Evolutionary conservation across 1,140 invertebrate genomes (phyloP).

Genomic region (Araneus ventricosus): DNA sequence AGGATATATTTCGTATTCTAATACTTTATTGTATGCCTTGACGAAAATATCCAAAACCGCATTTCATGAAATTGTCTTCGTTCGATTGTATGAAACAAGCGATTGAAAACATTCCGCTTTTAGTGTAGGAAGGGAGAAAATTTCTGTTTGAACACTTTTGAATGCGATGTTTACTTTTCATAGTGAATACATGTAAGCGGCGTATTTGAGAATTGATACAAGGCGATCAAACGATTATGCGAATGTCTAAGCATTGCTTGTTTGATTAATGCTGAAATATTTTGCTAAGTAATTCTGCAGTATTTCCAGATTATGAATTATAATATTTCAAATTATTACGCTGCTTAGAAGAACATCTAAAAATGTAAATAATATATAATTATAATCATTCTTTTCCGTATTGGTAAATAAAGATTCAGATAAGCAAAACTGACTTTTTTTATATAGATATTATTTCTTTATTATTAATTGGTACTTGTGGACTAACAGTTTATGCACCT

Average conservation of each 20-base stretch:
- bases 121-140: neutral
- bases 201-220: neutral
- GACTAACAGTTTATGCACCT: too few relatives aligned
- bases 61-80: neutral
- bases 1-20: neutral
- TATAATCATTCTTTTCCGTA: too few relatives aligned
- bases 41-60: neutral
- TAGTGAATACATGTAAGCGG: neutral
- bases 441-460: too few relatives aligned
- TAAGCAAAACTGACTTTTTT: too few relatives aligned
- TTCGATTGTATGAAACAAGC: neutral
- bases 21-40: neutral
- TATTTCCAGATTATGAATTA: too few relatives aligned
- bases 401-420: too few relatives aligned
- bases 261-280: neutral
- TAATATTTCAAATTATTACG: too few relatives aligned
- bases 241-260: neutral
- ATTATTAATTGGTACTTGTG: too few relatives aligned
- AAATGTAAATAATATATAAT: too few relatives aligned
- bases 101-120: neutral
- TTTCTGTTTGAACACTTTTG: slow-evolving; percentile 13
- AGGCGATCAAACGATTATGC: neutral
- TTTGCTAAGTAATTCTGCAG: too few relatives aligned
- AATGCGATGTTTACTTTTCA: slow-evolving; percentile 10
- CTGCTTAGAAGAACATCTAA: too few relatives aligned